Evolutionary conservation across 2,113 vertebrate species (phyloP).

Genomic region (Chlorocebus sabaeus): DNA sequence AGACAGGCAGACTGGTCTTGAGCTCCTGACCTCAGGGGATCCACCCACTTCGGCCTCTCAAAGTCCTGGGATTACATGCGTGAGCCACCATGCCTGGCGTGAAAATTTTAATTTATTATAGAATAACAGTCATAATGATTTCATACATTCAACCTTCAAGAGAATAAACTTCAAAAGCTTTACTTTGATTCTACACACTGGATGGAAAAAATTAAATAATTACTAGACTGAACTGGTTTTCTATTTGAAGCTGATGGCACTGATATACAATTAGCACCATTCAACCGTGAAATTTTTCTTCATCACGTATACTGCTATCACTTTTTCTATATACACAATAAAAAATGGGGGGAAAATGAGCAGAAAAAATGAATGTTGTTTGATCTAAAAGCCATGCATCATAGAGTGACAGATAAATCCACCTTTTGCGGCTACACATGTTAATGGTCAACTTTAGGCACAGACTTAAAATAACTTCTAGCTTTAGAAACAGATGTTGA

Average conservation of each 20-base stretch:
- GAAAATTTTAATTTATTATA: not conserved
- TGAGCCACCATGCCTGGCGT: accelerated
- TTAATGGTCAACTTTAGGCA: not conserved
- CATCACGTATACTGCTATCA: too few relatives aligned
- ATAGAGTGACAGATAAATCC: not conserved
- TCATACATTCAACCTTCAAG: not conserved
- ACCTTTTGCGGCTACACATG: not conserved
- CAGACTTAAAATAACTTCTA: not conserved
- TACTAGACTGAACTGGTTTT: not conserved
- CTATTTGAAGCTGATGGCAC: not conserved
- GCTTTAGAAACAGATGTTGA: not conserved
- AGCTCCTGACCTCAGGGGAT: too few relatives aligned
- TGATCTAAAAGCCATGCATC: not conserved
- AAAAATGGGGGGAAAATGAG: not conserved
- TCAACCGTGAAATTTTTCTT: not conserved
- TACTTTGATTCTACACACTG: not conserved
- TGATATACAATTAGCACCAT: not conserved
- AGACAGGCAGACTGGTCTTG: too few relatives aligned
- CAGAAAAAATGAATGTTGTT: not conserved
- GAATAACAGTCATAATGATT: not conserved
- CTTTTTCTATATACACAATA: not conserved
- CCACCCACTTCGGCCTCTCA: too few relatives aligned
- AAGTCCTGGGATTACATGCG: too few relatives aligned
- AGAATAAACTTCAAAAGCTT: not conserved
- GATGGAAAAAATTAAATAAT: not conserved